Evolutionary conservation across 2,113 vertebrate species (phyloP), one percentile per base, ranked within the genome.

Genomic region (Prionailurus bengalensis): DNA sequence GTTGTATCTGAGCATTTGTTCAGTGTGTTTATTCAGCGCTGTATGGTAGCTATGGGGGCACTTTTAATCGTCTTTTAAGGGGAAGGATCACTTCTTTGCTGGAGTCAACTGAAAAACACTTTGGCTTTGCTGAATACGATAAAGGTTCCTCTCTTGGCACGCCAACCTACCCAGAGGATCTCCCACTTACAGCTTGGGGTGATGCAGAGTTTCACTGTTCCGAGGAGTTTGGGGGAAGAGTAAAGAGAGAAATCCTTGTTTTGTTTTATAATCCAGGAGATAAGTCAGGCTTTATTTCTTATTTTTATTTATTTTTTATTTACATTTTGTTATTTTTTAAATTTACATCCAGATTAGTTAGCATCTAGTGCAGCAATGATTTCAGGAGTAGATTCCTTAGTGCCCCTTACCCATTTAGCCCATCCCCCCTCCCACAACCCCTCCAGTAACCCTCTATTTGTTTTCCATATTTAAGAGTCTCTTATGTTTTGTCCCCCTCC

Each of bases 21-120:
- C 17, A 25, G 7, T 36, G 58, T 53, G 31, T 31, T 90, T 73
- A 36, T 45, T 78, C 36, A 66, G 58, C 53, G 42, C 19, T 36
- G 21, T 80, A 31, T 12, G 14, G 14, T 58, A 53, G n/a, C 36
- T 15, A 2, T 5, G 13, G 74, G 8, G 45, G 16, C 4, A 12
- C 65, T 79, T 94, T 29, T 53, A 42, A 21, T 51, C 73, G 13
- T 45, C 42, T 51, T 79, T 63, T 66, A 76, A 66, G 36, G 71
- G 7, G 68, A 94, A 94, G 65, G 92, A 66, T 91, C 42, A 21
- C 31, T 27, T 89, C 82, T 96, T 83, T 70, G 42, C 66, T 71
- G 36, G 45, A 92, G 27, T 63, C 17, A 74, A 80, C 53, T 65
- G 27, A 90, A 92, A 78, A 84, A 71, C 31, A 39, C 53, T 10